These are phyloP conservation scores for Metacarcinus magister DNA, from an alignment of 2,888 invertebrate genomes.

Conservation along the genomic window DNA sequence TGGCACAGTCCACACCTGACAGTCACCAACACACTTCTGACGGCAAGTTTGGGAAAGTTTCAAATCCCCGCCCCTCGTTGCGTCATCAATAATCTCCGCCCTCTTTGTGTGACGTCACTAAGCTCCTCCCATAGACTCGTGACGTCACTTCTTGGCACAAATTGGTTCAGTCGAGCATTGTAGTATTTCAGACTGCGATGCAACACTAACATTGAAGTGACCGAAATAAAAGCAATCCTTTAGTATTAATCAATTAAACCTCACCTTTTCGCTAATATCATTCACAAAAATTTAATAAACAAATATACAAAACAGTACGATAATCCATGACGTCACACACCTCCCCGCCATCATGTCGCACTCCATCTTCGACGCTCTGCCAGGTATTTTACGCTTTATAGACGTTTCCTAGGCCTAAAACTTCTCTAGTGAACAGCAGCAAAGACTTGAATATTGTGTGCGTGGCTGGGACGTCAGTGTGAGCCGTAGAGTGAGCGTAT, in stretches of 20 bases:
- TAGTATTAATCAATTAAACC: not conserved
- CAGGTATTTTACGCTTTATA: conserved; percentile 72
- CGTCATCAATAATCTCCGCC: conserved; percentile 74
- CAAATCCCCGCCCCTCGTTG: conserved; percentile 74
- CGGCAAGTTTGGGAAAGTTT: conserved; percentile 75
- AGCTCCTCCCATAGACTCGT: conserved; percentile 19
- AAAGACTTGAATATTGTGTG: not conserved
- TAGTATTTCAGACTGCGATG: not conserved
- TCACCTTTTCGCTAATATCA: not conserved
- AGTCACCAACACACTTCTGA: conserved; percentile 80
- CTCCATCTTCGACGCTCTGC: conserved; percentile 79
- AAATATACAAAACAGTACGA: not conserved
- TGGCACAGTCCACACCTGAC: conserved; percentile 77
- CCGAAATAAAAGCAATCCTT: not conserved
- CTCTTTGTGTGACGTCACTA: conserved; percentile 61
- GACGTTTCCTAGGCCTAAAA: not conserved
- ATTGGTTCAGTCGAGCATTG: not conserved
- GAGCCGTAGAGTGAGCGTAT: not conserved
- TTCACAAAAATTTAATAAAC: not conserved
- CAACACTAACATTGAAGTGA: not conserved
- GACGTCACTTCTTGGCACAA: not conserved
- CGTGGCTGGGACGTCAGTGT: not conserved
- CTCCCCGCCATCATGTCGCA: conserved; percentile 80
- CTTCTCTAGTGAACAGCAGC: not conserved
- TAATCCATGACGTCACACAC: conserved; percentile 57